These are phyloP conservation scores for Endomychus coccineus DNA, from an alignment of 2,888 invertebrate species.

Conservation along the genomic window DNA sequence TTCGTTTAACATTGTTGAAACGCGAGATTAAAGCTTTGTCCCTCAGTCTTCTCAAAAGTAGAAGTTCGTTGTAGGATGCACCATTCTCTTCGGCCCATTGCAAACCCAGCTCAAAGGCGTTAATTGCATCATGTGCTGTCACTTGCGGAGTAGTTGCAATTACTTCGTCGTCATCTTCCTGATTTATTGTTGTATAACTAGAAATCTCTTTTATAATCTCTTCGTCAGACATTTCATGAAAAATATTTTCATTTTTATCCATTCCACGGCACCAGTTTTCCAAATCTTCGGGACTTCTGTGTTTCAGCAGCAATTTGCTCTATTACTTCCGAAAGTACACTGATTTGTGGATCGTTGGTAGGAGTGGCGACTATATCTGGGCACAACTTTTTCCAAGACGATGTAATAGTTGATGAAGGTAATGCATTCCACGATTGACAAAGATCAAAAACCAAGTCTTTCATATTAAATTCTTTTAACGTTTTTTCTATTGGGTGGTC, in stretches of 20 bases:
- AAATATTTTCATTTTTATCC: slow-evolving; percentile 28
- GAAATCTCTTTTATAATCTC: slow-evolving; percentile 23
- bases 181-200: slow-evolving; percentile 23
- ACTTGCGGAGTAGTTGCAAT: slow-evolving; percentile 22
- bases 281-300: slow-evolving; percentile 23
- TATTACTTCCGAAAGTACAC: slow-evolving; percentile 28
- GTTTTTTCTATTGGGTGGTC: slow-evolving; percentile 14
- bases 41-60: slow-evolving; percentile 15
- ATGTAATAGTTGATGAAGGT: slow-evolving; percentile 28
- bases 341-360: slow-evolving; percentile 21
- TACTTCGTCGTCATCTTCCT: slow-evolving; percentile 29
- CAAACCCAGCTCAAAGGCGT: slow-evolving; percentile 31
- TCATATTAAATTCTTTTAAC: slow-evolving; percentile 9
- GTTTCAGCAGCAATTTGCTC: slow-evolving; percentile 26
- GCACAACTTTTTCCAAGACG: slow-evolving; percentile 28
- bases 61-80: slow-evolving; percentile 18
- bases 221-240: slow-evolving; percentile 30
- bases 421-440: slow-evolving; percentile 24
- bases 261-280: slow-evolving; percentile 25
- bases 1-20: slow-evolving; percentile 8
- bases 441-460: slow-evolving; percentile 20
- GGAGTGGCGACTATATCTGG: slow-evolving; percentile 23
- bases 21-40: slow-evolving; percentile 4
- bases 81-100: slow-evolving; percentile 19
- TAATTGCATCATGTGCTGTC: slow-evolving; percentile 21